Conservation (phyloP, 2,888 invertebrate species). For the Tolmerus cingulatus region DNA sequence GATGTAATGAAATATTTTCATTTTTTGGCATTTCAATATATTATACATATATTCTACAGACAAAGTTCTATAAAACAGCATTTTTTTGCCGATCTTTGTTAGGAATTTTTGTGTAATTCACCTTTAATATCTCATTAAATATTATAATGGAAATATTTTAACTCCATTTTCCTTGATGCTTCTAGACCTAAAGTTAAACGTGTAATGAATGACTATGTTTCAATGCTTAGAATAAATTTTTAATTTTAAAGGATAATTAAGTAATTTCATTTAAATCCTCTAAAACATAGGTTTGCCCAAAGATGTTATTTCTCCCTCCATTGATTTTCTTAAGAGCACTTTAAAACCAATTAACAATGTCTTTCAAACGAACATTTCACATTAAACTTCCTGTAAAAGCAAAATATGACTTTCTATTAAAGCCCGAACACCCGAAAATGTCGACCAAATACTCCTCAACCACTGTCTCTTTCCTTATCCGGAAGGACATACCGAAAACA, state of each 20-base stretch:
- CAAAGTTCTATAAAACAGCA: too few species aligned
- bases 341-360: background rate
- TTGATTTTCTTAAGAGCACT: background rate
- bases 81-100: too few species aligned
- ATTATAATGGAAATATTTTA: too few species aligned
- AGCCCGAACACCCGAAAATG: background rate
- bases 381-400: background rate
- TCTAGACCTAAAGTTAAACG: too few species aligned
- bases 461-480: background rate
- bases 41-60: too few species aligned
- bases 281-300: background rate
- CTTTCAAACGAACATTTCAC: background rate
- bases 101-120: too few species aligned
- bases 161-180: too few species aligned
- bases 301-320: background rate
- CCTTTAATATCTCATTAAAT: too few species aligned
- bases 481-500: background rate
- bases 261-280: background rate
- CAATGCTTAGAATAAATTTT: too few species aligned
- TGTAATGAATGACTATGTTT: too few species aligned
- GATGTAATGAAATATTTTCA: too few species aligned
- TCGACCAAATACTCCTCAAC: background rate
- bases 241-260: background rate
- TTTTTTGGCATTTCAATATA: too few species aligned
- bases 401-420: background rate